Conservation (phyloP, 2,888 invertebrate genomes). For the Caenorhabditis japonica region DNA sequence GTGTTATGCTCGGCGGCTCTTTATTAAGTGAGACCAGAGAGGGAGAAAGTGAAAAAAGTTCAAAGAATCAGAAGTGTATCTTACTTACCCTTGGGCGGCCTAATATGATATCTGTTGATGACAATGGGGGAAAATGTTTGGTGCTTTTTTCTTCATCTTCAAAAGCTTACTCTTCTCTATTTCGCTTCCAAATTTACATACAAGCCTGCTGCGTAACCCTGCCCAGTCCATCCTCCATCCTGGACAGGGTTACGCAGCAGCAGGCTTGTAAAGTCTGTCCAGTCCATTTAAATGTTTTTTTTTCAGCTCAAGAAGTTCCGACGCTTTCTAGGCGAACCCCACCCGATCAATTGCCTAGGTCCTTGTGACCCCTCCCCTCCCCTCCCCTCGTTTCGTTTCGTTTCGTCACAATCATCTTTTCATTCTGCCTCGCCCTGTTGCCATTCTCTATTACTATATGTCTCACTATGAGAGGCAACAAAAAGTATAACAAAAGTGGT, state of each 20-base stretch:
- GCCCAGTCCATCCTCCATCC: too few species aligned
- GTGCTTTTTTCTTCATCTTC: too few species aligned
- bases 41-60: neutral
- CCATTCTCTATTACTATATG: constrained; percentile 19
- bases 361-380: constrained; percentile 34
- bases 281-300: too few species aligned
- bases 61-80: neutral
- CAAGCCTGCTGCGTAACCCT: too few species aligned
- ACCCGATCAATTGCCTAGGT: neutral
- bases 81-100: neutral
- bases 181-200: too few species aligned
- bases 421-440: neutral
- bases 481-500: constrained; percentile 14
- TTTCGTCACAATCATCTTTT: constrained; percentile 14
- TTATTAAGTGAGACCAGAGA: neutral
- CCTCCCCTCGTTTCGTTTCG: constrained; percentile 1
- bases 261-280: too few species aligned
- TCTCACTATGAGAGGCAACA: constrained; percentile 20
- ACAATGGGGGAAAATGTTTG: too few species aligned
- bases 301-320: too few species aligned
- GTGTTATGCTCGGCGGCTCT: neutral
- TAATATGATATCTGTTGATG: too few species aligned
- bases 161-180: too few species aligned
- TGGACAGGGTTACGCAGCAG: too few species aligned
- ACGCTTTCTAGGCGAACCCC: too few species aligned